These are phyloP conservation scores for Escarpia spicata DNA, from an alignment of 2,888 invertebrate species.

Conservation along the genomic window DNA sequence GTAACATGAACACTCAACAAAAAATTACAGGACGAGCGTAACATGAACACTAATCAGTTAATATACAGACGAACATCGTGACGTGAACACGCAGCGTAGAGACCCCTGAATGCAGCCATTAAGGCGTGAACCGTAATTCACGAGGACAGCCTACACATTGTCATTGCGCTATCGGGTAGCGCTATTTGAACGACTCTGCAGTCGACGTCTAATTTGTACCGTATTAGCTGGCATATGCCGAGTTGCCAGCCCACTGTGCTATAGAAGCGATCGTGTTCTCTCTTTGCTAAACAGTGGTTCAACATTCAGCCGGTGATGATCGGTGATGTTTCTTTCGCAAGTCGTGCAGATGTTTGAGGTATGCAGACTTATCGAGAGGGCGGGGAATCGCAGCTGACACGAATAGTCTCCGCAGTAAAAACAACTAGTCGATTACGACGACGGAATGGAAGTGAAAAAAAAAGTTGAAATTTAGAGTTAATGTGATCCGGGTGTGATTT, in stretches of 20 bases:
- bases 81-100: neutral
- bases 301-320: neutral
- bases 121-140: neutral
- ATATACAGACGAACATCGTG: no score
- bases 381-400: neutral
- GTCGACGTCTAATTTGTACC: neutral
- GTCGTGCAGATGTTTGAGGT: neutral
- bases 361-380: neutral
- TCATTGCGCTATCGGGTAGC: neutral
- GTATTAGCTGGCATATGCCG: neutral
- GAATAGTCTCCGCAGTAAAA: neutral
- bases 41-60: no score
- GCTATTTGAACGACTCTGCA: neutral
- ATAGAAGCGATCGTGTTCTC: neutral
- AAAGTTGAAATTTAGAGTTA: neutral
- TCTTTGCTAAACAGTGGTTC: neutral
- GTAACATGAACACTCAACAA: neutral
- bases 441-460: neutral
- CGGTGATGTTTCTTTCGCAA: neutral
- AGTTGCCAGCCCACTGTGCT: neutral
- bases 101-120: neutral
- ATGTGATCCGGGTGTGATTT: neutral
- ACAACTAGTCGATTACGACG: neutral
- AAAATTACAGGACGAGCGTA: no score
- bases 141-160: no score